Conservation (phyloP, 1,140 invertebrate species). For the Drosophila bipectinata region DNA sequence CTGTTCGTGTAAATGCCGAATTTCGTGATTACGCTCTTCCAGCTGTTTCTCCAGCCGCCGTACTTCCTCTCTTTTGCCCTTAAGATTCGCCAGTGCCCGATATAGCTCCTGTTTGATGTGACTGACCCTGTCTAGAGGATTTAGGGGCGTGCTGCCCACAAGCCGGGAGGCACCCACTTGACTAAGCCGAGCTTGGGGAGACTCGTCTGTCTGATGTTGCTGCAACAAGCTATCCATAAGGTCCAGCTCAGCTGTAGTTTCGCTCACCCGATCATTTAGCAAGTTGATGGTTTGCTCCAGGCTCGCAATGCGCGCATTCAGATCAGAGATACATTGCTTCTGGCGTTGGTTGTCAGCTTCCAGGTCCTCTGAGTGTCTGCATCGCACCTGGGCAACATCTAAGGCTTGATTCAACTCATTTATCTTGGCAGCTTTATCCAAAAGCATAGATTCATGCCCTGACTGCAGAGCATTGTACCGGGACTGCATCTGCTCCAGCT, state of each 20-base stretch:
- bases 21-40: conserved; percentile 62
- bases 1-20: conserved; percentile 52
- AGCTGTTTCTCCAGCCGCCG: conserved; percentile 63
- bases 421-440: conserved; percentile 85
- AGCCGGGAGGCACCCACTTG: conserved; percentile 42
- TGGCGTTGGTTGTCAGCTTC: conserved; percentile 55
- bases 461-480: conserved; percentile 85
- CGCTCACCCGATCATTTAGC: conserved; percentile 60
- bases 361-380: conserved; percentile 54
- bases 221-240: conserved; percentile 77
- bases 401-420: conserved; percentile 85
- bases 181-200: conserved; percentile 46
- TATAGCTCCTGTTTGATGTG: conserved; percentile 78
- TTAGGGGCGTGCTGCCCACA: conserved; percentile 70
- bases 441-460: conserved; percentile 85
- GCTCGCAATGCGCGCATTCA: conserved; percentile 62
- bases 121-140: conserved; percentile 58
- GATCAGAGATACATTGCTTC: conserved; percentile 54
- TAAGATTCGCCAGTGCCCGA: conserved; percentile 63
- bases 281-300: conserved; percentile 68
- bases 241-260: conserved; percentile 72
- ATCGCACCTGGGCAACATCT: conserved; percentile 84
- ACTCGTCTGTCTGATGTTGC: conserved; percentile 67
- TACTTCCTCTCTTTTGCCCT: conserved; percentile 78
- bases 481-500: conserved; percentile 85